Evolutionary conservation across 2,888 invertebrate species (phyloP).

Genomic region (Tinea trinotella): DNA sequence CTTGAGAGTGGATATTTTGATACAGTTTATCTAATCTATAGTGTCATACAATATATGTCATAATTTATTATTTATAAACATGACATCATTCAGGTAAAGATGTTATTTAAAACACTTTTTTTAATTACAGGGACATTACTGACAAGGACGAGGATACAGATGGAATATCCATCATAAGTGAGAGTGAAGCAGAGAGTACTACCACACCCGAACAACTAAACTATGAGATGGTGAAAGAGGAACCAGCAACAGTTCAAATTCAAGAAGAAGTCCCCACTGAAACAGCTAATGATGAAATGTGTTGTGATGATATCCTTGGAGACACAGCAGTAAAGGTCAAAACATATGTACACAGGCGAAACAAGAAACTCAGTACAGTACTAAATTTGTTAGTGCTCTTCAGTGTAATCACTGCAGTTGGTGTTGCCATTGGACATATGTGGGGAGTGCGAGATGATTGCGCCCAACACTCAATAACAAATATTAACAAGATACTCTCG

Average conservation of each 20-base stretch:
- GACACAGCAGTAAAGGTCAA: slow-evolving; percentile 47
- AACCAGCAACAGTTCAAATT: slow-evolving; percentile 29
- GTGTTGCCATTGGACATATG: slow-evolving; percentile 65
- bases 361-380: slow-evolving; percentile 59
- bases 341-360: slow-evolving; percentile 62
- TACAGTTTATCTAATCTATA: neutral
- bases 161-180: slow-evolving; percentile 65
- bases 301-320: slow-evolving; percentile 44
- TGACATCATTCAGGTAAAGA: neutral
- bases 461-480: slow-evolving; percentile 41
- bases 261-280: neutral
- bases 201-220: slow-evolving; percentile 32
- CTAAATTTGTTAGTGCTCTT: slow-evolving; percentile 62
- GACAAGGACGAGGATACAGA: slow-evolving; percentile 68
- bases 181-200: slow-evolving; percentile 55
- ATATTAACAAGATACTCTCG: slow-evolving; percentile 60
- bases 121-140: slow-evolving; percentile 19
- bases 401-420: slow-evolving; percentile 63
- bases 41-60: neutral
- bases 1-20: neutral
- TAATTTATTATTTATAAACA: neutral
- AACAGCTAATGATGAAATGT: slow-evolving; percentile 25
- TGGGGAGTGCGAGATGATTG: slow-evolving; percentile 66
- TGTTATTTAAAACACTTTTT: neutral
- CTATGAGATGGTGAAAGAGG: slow-evolving; percentile 32